Evolutionary conservation across 2,888 invertebrate genomes (phyloP), one percentile per base, ranked within the genome.

Genomic region (Nowickia ferox): DNA sequence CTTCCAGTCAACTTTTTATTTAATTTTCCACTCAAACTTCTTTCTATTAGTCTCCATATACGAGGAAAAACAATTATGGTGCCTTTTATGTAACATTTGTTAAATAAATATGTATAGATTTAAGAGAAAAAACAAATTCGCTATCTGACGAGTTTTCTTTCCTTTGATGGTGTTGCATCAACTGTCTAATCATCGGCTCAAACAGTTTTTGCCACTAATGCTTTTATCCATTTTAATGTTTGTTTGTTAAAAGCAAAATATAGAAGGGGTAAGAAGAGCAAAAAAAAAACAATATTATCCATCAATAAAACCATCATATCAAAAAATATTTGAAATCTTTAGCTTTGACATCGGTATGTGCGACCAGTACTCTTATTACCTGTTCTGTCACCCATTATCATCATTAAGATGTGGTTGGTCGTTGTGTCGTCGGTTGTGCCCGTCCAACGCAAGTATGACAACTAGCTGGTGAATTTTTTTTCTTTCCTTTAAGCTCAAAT

Each of bases 181-280:
- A 59, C 76, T 80, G 83, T 76, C 83, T 61, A 83, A 75, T 83
- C 83, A 76, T 76, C 76, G 48, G 59, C 48, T 86, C 76, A 83
- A 83, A 83, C 86, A 63, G 79, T 80, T 72, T 80, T 72, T 86
- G 83, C 72, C 83, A 83, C 76, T 83, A 82, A 86, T 86, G 82
- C 82, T 65, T 61, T 51, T 59, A 38, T 61, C 72, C 80, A 80
- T 48, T 59, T 51, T 57, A 42, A 30, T 53, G 19, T 30, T 15
- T n/a, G 19, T n/a, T 15, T n/a, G 19, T 11, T 15, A 78, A 68
- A 65, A 19, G 6, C 9, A 63, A 17, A 61, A 11, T 19, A n/a
- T 22, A 22, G 22, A 55, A 55, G 38, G 40, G 46, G 42, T 22
- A 15, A 46, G 3, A 6, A 68, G 2, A 55, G 40, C 53, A 30